Conservation (phyloP, 2,888 invertebrate species). For the Endomychus coccineus region DNA sequence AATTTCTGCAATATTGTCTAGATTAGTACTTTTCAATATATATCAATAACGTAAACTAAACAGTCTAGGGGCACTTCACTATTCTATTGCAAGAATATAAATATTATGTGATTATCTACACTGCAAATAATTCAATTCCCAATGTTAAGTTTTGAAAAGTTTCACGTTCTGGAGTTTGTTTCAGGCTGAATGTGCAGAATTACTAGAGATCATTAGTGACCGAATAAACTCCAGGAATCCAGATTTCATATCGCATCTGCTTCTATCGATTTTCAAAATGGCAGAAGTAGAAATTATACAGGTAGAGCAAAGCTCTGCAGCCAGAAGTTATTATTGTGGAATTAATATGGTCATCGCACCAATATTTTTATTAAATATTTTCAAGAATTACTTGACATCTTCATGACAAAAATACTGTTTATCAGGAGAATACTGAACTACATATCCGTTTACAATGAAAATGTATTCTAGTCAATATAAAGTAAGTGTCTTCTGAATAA, state of each 20-base stretch:
- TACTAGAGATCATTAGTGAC: constrained; percentile 72
- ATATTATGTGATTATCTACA: too few relatives aligned
- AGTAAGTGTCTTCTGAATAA: constrained; percentile 9
- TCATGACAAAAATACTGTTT: constrained; percentile 17
- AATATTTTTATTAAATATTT: constrained; percentile 22
- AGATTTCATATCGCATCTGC: constrained; percentile 77
- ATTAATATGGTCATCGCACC: constrained; percentile 13
- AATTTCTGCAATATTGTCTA: too few relatives aligned
- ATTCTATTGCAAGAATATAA: too few relatives aligned
- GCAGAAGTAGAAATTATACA: constrained; percentile 84
- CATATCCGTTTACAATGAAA: constrained; percentile 37
- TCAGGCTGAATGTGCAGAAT: constrained; percentile 78
- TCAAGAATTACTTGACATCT: constrained; percentile 5
- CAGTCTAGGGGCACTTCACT: too few relatives aligned
- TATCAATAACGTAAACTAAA: too few relatives aligned
- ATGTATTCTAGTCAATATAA: constrained; percentile 25
- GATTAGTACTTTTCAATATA: too few relatives aligned
- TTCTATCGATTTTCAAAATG: constrained; percentile 86
- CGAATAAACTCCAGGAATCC: constrained; percentile 80
- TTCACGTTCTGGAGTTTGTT: too few relatives aligned
- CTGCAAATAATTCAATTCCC: too few relatives aligned
- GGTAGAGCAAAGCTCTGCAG: constrained; percentile 56
- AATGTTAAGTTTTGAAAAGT: too few relatives aligned
- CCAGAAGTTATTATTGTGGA: constrained; percentile 9
- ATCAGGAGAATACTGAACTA: constrained; percentile 33